Evolutionary conservation across 2,888 invertebrate species (phyloP), one percentile per base, ranked within the genome.

Genomic region (Geotrupes spiniger): DNA sequence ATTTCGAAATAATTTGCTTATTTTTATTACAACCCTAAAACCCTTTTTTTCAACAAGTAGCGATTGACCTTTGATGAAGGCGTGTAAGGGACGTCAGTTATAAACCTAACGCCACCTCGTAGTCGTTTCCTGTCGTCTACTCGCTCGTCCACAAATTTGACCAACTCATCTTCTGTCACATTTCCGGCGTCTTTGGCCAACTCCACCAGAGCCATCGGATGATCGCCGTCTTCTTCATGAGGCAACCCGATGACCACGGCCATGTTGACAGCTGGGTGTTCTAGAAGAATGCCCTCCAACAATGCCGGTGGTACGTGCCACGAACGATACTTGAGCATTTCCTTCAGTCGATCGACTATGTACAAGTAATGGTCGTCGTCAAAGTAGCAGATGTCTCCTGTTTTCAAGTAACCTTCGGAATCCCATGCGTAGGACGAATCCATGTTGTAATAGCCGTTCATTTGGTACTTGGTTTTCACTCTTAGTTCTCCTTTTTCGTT

Each of bases 231-330:
- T 9, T 72, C 69, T 0, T 76, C 73, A 62, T 89, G 82, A 0
- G 84, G 83, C 14, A 87, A 70, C 0, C 91, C 92, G 50, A 92
- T 74, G 0, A 94, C 92, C 0, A 87, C 91, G 0, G 85, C 89
- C 60, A 92, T 90, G 11, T 78, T 47, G 2, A 73, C 63, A 2
- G 59, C 60, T 4, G 70, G 69, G 59, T 72, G 72, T n/a, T 51
- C 42, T n/a, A 56, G 45, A 17, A 72, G 46, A 29, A 63, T 50
- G 29, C 54, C 50, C 56, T 72, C 72, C 4, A 71, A 14, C 46
- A 63, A 48, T 4, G 63, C 61, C 1, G 71, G 71, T 14, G 64
- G 53, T 5, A 80, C 76, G 62, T 78, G 78, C 66, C 74, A 68
- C 26, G 66, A 73, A 51, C 63, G 73, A 55, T 75, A 80, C 59